These are phyloP conservation scores for Mimumesa dahlbomi DNA, from an alignment of 2,888 invertebrate genomes.

Conservation along the genomic window DNA sequence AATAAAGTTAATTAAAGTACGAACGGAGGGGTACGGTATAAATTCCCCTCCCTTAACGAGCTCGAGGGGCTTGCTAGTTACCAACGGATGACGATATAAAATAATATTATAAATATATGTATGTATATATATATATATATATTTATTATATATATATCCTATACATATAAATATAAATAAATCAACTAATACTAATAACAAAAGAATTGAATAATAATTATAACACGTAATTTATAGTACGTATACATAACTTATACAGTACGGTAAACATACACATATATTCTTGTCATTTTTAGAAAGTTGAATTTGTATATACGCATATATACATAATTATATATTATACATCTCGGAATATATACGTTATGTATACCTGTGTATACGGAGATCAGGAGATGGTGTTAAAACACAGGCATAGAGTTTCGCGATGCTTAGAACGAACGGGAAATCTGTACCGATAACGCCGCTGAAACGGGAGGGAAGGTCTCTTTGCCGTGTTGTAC, in stretches of 20 bases:
- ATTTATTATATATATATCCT: conserved; percentile 34
- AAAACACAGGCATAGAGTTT: conserved; percentile 28
- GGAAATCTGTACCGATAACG: conserved; percentile 26
- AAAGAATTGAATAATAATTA: conserved; percentile 46
- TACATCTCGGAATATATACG: conserved; percentile 7
- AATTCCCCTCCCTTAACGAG: conserved; percentile 48
- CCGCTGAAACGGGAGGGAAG: conserved; percentile 9
- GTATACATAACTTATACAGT: conserved; percentile 79
- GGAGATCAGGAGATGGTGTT: conserved; percentile 8
- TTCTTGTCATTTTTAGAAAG: conserved; percentile 71
- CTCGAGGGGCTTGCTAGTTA: conserved; percentile 61
- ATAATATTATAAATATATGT: conserved; percentile 64
- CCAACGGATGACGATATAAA: conserved; percentile 55
- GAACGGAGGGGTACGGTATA: conserved; percentile 29
- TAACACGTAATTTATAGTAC: conserved; percentile 75
- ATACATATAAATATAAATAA: conserved; percentile 57
- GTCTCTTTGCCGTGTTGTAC: conserved; percentile 42
- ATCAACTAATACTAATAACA: conserved; percentile 53
- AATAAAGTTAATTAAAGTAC: conserved; percentile 34
- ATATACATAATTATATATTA: conserved; percentile 24
- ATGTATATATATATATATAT: conserved; percentile 55
- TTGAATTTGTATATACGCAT: conserved; percentile 60
- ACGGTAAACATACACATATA: conserved; percentile 73
- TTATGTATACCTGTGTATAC: conserved; percentile 13
- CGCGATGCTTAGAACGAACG: conserved; percentile 15